phyloP scores from a whole-genome alignment of 2,797 vertebrate genomes.

The Vultur gryphus region DNA sequence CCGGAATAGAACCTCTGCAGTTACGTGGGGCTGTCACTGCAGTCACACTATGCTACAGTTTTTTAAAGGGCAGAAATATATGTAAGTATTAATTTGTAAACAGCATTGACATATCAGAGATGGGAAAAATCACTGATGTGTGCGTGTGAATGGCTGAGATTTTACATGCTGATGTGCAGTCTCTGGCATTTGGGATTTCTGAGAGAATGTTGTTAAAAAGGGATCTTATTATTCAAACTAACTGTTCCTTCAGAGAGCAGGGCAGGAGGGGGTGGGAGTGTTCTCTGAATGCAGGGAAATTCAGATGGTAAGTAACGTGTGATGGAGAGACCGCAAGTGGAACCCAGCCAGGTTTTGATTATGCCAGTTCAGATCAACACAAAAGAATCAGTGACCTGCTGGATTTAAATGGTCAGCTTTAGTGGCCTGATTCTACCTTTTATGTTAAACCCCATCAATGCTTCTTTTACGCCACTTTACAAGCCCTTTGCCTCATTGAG shows the following conservation, averaged over 20 bases:
- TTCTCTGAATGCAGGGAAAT: conserved; percentile 20
- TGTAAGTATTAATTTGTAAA: neutral
- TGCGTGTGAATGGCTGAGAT: neutral
- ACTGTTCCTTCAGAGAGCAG: conserved; percentile 13
- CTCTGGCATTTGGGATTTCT: conserved; percentile 21
- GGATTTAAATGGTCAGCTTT: conserved; percentile 42
- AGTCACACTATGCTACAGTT: neutral
- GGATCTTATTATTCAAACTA: neutral
- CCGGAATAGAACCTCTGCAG: neutral
- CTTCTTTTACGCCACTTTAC: neutral
- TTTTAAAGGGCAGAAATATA: neutral
- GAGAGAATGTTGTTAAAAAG: neutral
- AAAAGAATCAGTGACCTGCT: conserved; percentile 44
- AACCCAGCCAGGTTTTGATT: conserved; percentile 56
- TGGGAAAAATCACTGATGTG: neutral
- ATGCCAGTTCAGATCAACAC: conserved; percentile 35
- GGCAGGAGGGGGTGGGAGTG: neutral
- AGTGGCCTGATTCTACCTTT: conserved; percentile 31
- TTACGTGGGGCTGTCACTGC: neutral
- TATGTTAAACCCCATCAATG: conserved; percentile 4
- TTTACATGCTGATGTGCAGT: neutral
- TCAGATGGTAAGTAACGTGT: neutral
- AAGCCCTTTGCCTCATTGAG: conserved; percentile 23
- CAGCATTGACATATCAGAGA: neutral
- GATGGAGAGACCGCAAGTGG: neutral